phyloP scores from a whole-genome alignment of 2,888 invertebrate genomes.

The Invenusta paracnida region DNA sequence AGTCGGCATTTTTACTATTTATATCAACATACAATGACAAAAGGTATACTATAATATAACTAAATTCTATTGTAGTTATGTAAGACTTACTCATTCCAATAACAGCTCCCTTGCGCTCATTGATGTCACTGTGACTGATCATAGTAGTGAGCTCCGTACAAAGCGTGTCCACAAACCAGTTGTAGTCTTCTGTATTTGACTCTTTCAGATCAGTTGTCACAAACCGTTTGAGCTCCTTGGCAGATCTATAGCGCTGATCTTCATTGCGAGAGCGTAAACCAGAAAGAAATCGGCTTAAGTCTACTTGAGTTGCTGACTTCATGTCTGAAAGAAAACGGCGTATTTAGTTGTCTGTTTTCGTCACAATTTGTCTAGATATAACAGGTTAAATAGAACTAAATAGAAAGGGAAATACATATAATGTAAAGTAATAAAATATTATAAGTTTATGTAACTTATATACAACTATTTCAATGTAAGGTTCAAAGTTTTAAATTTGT shows the following conservation, averaged over 20 bases:
- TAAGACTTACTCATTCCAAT: conserved; percentile 31
- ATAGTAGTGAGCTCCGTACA: conserved; percentile 84
- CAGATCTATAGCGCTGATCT: conserved; percentile 62
- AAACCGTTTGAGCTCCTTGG: conserved; percentile 80
- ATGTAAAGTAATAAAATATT: too few species aligned
- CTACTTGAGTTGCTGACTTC: background rate
- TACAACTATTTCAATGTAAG: too few species aligned
- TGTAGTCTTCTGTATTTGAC: conserved; percentile 81
- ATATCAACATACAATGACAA: background rate
- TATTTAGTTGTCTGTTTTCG: too few species aligned
- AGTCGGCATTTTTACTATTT: too few species aligned
- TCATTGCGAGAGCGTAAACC: conserved; percentile 35
- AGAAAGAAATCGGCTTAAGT: conserved; percentile 30
- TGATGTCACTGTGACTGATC: conserved; percentile 1
- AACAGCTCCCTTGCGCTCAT: background rate
- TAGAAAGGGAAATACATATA: too few species aligned
- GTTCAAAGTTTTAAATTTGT: too few species aligned
- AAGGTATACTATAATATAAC: background rate
- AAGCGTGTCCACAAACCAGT: conserved; percentile 84
- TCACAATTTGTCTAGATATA: too few species aligned
- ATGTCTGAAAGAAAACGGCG: too few species aligned
- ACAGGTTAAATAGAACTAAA: too few species aligned
- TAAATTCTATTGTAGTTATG: conserved; percentile 15
- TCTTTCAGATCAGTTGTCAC: conserved; percentile 81
- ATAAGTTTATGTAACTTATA: too few species aligned